Conservation (phyloP, 37 sponge, comb jelly and placozoan species). For the Halisarca cf. caerulea region DNA sequence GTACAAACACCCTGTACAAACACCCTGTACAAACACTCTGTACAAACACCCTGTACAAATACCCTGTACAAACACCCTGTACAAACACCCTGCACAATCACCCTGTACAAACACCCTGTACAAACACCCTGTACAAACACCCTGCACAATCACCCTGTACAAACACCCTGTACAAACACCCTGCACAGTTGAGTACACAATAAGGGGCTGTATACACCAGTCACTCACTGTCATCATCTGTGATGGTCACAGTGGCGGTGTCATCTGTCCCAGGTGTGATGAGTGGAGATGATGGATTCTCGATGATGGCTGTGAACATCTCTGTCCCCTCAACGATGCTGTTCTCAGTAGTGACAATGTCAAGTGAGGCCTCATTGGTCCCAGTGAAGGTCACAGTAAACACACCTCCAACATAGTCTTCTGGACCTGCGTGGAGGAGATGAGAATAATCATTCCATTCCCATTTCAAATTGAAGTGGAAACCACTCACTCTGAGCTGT, state of each 20-base stretch:
- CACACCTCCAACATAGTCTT: neutral
- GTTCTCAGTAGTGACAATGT: neutral
- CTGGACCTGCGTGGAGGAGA: neutral
- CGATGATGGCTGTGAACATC: neutral
- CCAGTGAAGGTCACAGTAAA: neutral
- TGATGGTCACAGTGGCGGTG: neutral
- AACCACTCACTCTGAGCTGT: slow-evolving; percentile 11
- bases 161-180: no score
- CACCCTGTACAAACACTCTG: no score
- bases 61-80: no score
- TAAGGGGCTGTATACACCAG: no score
- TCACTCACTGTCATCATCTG: neutral
- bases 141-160: no score
- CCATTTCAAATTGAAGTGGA: neutral
- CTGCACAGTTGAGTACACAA: no score
- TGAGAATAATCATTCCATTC: no score
- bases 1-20: no score
- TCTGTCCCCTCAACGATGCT: neutral
- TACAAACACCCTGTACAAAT: no score
- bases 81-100: no score
- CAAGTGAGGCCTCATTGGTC: neutral
- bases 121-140: no score
- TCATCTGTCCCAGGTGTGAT: neutral
- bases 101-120: no score
- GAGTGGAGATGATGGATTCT: neutral